phyloP scores from a whole-genome alignment of 2,888 invertebrate species.

The Coenonympha glycerion region DNA sequence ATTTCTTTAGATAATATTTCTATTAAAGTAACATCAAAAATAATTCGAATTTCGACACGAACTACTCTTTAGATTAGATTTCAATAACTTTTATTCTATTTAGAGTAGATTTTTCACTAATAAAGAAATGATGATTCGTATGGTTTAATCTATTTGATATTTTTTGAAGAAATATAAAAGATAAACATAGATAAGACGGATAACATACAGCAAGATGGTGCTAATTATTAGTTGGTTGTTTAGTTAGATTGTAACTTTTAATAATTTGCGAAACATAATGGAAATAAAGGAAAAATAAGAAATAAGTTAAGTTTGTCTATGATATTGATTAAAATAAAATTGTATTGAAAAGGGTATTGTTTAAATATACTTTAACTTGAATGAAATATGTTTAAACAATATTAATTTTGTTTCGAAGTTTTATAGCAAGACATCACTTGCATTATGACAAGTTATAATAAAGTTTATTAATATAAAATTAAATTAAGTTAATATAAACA shows the following conservation, averaged over 20 bases:
- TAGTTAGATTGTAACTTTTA: slow-evolving; percentile 28
- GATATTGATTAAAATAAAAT: slow-evolving; percentile 10
- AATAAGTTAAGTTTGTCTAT: slow-evolving; percentile 19
- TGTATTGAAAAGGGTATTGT: slow-evolving; percentile 9
- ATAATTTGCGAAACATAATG: slow-evolving; percentile 22
- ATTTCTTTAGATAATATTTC: slow-evolving; percentile 14
- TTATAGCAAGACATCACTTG: slow-evolving; percentile 10
- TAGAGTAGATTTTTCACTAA: slow-evolving; percentile 24
- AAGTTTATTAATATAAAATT: slow-evolving; percentile 19
- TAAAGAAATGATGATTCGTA: slow-evolving; percentile 6
- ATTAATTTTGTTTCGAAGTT: background rate
- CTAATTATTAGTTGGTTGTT: slow-evolving; percentile 32
- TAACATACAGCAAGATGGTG: slow-evolving; percentile 33
- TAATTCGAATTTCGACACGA: slow-evolving; percentile 21
- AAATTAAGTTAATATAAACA: slow-evolving; percentile 10
- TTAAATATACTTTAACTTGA: slow-evolving; percentile 13
- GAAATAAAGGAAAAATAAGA: slow-evolving; percentile 13
- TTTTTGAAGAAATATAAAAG: slow-evolving; percentile 7
- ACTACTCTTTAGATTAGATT: slow-evolving; percentile 14
- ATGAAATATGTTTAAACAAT: slow-evolving; percentile 11
- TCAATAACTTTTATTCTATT: slow-evolving; percentile 17
- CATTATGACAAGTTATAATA: slow-evolving; percentile 22
- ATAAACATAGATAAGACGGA: slow-evolving; percentile 1
- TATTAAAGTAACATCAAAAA: slow-evolving; percentile 16
- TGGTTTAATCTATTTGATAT: slow-evolving; percentile 10